These are phyloP conservation scores for Ptilonorhynchus violaceus DNA, from an alignment of 2,113 vertebrate species.

Conservation along the genomic window DNA sequence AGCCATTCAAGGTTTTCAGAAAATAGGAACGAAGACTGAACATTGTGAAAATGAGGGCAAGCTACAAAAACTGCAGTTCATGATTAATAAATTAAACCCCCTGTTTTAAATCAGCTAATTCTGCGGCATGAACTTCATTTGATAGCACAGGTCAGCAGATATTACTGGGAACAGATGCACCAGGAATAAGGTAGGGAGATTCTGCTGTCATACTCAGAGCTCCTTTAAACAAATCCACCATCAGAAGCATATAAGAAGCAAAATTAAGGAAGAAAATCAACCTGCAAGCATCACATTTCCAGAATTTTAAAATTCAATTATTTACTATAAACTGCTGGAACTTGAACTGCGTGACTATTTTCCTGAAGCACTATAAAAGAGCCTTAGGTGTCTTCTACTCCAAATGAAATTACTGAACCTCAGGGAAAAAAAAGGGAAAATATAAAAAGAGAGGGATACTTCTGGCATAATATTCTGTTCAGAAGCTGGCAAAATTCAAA, in stretches of 20 bases:
- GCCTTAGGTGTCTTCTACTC: not conserved
- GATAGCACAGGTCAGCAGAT: not conserved
- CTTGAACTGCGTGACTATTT: not conserved
- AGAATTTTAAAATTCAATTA: not conserved
- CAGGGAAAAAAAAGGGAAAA: not conserved
- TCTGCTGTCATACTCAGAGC: not conserved
- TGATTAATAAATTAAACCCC: not conserved
- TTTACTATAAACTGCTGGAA: not conserved
- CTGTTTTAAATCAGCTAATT: not conserved
- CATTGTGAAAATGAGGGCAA: not conserved
- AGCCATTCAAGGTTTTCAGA: not conserved
- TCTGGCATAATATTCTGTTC: not conserved
- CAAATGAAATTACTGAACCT: not conserved
- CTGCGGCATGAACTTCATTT: not conserved
- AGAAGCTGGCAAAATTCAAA: not conserved
- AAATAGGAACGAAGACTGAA: not conserved
- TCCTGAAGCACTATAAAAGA: not conserved
- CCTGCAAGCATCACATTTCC: not conserved
- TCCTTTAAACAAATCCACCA: not conserved
- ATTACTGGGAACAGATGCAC: not conserved
- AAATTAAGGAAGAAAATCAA: not conserved
- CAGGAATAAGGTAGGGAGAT: not conserved
- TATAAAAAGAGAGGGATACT: not conserved
- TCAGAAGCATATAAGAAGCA: not conserved
- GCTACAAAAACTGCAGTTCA: not conserved